phyloP scores from a whole-genome alignment of 2,113 vertebrate species.

The Alethe castanea region DNA sequence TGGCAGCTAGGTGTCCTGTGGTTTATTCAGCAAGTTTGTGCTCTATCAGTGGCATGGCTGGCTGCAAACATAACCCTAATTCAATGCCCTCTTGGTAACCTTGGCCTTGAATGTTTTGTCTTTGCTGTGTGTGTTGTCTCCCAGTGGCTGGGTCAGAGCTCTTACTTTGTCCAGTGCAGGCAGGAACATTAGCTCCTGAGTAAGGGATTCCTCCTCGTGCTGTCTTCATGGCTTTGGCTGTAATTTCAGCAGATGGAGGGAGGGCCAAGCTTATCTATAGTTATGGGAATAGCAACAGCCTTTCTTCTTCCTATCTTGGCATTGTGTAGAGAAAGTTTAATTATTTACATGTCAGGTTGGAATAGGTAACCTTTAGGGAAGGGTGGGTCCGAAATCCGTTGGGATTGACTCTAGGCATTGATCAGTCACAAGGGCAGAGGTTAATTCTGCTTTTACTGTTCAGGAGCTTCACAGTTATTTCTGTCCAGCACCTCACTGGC shows the following conservation, averaged over 20 bases:
- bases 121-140: background rate
- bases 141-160: background rate
- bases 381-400: background rate
- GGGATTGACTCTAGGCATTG: background rate
- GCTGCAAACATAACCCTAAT: background rate
- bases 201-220: background rate
- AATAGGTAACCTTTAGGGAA: background rate
- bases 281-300: background rate
- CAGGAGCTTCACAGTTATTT: background rate
- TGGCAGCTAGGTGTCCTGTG: background rate
- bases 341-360: background rate
- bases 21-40: background rate
- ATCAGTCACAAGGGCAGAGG: background rate
- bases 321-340: constrained; percentile 9
- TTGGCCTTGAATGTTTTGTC: background rate
- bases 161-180: background rate
- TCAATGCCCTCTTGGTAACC: background rate
- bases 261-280: background rate
- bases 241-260: background rate
- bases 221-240: accelerated
- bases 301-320: background rate
- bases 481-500: background rate
- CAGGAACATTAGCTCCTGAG: background rate
- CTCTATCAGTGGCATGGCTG: background rate
- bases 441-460: background rate